Percentiles rank a stretch among this genome's conserved stretches.
Evolutionary conservation across 2,113 vertebrate species (phyloP).

Genomic region (Chrysemys picta): DNA sequence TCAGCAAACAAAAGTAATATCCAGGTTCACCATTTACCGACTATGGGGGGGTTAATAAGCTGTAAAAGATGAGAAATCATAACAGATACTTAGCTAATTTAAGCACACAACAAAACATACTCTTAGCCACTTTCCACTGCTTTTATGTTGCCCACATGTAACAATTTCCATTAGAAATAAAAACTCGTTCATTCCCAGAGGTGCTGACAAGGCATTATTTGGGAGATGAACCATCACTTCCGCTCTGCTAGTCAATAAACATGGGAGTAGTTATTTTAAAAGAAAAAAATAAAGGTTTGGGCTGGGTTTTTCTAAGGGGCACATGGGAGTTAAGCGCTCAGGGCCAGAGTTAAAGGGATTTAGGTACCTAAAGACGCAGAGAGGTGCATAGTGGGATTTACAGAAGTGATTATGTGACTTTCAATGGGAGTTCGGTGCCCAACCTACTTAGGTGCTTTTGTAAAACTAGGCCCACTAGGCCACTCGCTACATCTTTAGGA

Average conservation of each 20-base stretch:
- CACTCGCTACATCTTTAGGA: fast-evolving
- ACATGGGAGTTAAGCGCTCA: neutral
- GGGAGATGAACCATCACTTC: constrained; percentile 26
- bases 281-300: neutral
- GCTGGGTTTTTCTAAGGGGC: neutral
- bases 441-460: neutral
- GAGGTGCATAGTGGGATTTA: neutral
- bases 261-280: neutral
- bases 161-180: constrained; percentile 30
- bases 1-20: neutral
- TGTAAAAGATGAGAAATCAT: neutral
- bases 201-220: constrained; percentile 64
- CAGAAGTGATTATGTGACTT: neutral
- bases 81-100: neutral
- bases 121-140: constrained; percentile 19
- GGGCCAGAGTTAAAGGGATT: neutral
- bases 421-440: fast-evolving
- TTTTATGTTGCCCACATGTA: neutral
- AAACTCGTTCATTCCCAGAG: constrained; percentile 13
- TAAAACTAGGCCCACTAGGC: neutral
- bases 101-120: constrained; percentile 2
- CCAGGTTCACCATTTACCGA: neutral
- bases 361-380: neutral
- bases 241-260: neutral
- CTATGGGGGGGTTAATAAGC: neutral